These are phyloP conservation scores for Otolemur crassicaudatus DNA, from an alignment of 2,797 vertebrate genomes.

Conservation along the genomic window DNA sequence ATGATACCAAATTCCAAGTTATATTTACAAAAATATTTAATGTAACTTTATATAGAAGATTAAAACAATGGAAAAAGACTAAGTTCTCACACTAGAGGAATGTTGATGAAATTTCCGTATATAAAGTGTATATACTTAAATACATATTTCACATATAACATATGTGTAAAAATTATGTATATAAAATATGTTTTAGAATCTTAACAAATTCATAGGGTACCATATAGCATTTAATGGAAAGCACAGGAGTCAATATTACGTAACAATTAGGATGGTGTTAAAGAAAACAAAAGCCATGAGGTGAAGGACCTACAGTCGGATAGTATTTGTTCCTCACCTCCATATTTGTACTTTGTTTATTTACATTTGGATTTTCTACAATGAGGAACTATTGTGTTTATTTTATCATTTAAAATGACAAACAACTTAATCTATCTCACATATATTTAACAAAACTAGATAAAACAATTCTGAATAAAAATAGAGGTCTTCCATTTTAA, in stretches of 20 bases:
- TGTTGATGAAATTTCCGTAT: background rate
- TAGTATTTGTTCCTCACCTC: background rate
- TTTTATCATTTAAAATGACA: conserved; percentile 5
- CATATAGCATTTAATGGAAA: background rate
- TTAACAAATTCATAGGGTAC: background rate
- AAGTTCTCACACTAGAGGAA: background rate
- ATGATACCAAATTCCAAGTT: background rate
- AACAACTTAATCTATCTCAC: background rate
- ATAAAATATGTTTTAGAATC: background rate
- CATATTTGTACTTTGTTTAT: background rate
- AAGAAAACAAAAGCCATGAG: background rate
- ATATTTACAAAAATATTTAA: background rate
- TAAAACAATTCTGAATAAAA: background rate
- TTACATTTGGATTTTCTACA: background rate
- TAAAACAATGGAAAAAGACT: background rate
- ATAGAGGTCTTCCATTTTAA: background rate
- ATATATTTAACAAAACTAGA: background rate
- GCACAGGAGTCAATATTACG: background rate
- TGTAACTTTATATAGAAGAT: background rate
- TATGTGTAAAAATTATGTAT: background rate
- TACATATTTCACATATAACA: background rate
- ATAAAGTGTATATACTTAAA: background rate
- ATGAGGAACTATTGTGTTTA: background rate
- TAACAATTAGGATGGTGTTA: background rate
- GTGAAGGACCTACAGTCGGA: background rate